These are phyloP conservation scores for Agrypnia vestita DNA, from an alignment of 1,140 invertebrate genomes.

Conservation along the genomic window DNA sequence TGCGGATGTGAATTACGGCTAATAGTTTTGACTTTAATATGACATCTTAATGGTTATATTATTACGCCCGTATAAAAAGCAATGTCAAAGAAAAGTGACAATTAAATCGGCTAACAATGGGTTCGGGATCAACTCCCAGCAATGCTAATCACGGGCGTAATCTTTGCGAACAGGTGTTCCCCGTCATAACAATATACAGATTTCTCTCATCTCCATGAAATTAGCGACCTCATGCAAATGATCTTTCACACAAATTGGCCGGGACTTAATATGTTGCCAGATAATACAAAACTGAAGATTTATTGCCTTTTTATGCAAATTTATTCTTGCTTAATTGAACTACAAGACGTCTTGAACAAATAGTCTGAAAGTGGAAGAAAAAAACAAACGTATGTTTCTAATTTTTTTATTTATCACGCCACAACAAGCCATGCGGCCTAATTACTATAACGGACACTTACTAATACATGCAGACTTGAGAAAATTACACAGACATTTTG, in stretches of 20 bases:
- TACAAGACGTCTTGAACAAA: too few species aligned
- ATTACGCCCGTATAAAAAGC: not conserved
- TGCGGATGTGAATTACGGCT: too few species aligned
- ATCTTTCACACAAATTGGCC: not conserved
- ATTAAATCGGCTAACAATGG: constrained; percentile 1
- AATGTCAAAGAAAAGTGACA: not conserved
- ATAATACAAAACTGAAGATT: constrained; percentile 9
- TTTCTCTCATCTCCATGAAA: constrained; percentile 17
- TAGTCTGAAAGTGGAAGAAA: too few species aligned
- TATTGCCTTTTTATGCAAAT: constrained; percentile 20
- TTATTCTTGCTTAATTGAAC: not conserved
- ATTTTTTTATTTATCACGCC: too few species aligned
- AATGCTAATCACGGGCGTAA: not conserved
- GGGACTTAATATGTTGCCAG: not conserved
- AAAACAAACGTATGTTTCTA: too few species aligned
- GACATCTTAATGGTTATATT: too few species aligned
- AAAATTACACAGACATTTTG: too few species aligned
- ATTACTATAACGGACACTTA: too few species aligned
- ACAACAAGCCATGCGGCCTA: too few species aligned
- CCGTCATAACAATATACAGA: constrained; percentile 3
- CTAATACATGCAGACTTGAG: too few species aligned
- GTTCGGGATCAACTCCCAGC: not conserved
- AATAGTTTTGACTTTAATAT: too few species aligned
- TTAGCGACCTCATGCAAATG: not conserved
- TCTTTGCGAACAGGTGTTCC: constrained; percentile 19